phyloP scores from a whole-genome alignment of 2,113 vertebrate species.

The Vanacampus margaritifer region DNA sequence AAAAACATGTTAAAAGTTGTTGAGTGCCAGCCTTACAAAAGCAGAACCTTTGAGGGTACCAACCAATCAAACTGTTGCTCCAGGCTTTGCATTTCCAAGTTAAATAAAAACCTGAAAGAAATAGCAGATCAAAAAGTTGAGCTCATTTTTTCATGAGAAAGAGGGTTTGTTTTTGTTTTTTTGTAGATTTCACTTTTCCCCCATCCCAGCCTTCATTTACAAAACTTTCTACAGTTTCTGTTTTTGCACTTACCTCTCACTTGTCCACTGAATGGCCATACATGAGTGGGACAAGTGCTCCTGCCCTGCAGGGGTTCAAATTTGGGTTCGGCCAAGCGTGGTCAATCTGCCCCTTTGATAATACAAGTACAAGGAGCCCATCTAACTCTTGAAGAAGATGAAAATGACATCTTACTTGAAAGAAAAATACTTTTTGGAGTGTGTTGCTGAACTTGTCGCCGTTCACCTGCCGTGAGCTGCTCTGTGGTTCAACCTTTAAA shows the following conservation, averaged over 20 bases:
- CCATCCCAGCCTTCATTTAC: background rate
- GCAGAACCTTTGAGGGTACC: background rate
- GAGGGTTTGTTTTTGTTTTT: too few species aligned
- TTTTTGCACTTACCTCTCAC: background rate
- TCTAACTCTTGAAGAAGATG: background rate
- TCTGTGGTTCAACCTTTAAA: conserved; percentile 11
- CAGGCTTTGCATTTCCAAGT: background rate
- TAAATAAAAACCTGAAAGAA: background rate
- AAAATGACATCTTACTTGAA: background rate
- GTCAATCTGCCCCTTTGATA: background rate
- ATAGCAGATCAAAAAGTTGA: background rate
- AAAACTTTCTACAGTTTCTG: background rate
- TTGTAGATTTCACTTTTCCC: background rate
- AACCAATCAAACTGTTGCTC: background rate
- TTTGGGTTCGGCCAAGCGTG: background rate
- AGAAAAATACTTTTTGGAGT: conserved; percentile 10
- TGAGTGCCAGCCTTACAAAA: too few species aligned
- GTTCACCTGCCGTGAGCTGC: conserved; percentile 14
- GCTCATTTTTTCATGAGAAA: background rate
- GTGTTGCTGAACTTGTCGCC: conserved; percentile 12
- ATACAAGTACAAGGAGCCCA: too few species aligned
- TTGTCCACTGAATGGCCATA: too few species aligned
- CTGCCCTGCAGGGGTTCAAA: background rate
- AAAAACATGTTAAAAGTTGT: background rate
- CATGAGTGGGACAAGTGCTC: too few species aligned